Percentiles rank a stretch among this genome's conserved stretches.
Evolutionary conservation across 2,888 invertebrate species (phyloP).

Genomic region (Eurytoma californica): DNA sequence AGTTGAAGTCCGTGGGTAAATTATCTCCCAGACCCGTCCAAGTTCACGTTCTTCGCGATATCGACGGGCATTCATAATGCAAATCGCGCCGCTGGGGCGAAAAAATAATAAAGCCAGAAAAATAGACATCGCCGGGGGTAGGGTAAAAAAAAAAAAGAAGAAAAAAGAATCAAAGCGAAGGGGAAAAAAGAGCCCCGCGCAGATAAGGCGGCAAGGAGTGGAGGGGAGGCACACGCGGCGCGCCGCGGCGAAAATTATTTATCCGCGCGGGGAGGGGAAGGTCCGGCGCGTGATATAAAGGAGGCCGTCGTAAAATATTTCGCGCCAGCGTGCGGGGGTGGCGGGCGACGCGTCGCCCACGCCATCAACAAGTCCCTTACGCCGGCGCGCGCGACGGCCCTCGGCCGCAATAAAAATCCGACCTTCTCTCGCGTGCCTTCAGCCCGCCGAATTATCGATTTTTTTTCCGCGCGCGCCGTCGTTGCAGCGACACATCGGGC

Average conservation of each 20-base stretch:
- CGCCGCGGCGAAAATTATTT: conserved; percentile 48
- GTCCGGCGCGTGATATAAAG: conserved; percentile 22
- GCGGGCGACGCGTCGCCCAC: neutral
- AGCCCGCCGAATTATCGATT: conserved; percentile 49
- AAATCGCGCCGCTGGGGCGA: neutral
- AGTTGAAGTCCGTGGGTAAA: no score
- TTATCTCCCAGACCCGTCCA: no score
- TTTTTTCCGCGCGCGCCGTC: neutral
- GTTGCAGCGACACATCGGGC: neutral
- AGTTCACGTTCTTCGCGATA: no score
- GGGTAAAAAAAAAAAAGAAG: no score
- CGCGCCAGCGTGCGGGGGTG: conserved; percentile 3
- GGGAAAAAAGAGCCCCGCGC: conserved; percentile 5
- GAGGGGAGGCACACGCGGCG: neutral
- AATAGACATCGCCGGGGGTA: neutral
- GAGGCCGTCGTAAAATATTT: conserved; percentile 52
- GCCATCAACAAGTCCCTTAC: conserved; percentile 50
- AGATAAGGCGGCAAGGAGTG: conserved; percentile 14
- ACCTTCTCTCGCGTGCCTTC: conserved; percentile 4
- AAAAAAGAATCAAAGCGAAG: neutral
- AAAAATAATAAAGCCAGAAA: conserved; percentile 20
- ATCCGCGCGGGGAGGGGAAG: neutral
- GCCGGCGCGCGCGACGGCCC: neutral
- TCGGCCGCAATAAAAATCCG: conserved; percentile 36
- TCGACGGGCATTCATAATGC: no score